These are phyloP conservation scores for Axea sp. DNA, from an alignment of 2,888 invertebrate species.

Conservation along the genomic window DNA sequence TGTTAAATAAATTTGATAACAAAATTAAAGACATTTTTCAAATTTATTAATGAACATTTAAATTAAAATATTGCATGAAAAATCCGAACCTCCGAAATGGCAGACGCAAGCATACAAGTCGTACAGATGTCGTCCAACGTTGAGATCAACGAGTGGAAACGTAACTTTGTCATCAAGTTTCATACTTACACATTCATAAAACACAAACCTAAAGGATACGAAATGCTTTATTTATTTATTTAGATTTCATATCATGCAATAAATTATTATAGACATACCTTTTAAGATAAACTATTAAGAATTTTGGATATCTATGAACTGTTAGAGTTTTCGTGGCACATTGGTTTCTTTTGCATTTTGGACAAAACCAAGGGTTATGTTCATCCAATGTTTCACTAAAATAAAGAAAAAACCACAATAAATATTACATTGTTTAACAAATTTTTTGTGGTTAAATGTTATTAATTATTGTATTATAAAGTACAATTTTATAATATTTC, in stretches of 20 bases:
- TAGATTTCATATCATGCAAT: no score
- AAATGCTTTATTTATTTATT: slow-evolving; percentile 1
- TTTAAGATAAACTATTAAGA: slow-evolving; percentile 84
- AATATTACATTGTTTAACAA: no score
- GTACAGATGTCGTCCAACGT: slow-evolving; percentile 81
- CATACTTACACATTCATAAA: slow-evolving; percentile 82
- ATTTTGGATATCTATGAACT: slow-evolving; percentile 84
- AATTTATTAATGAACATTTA: background rate
- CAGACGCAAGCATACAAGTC: slow-evolving; percentile 84
- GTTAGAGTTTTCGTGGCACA: slow-evolving; percentile 84
- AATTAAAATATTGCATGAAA: background rate
- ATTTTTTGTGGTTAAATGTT: no score
- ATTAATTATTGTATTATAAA: no score
- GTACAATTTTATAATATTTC: no score
- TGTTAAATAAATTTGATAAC: no score
- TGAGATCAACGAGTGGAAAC: slow-evolving; percentile 82
- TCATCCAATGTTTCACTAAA: slow-evolving; percentile 83
- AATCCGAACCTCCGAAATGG: slow-evolving; percentile 82
- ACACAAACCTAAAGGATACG: slow-evolving; percentile 81
- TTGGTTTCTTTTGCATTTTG: slow-evolving; percentile 82
- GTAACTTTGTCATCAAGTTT: slow-evolving; percentile 83
- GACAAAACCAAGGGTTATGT: slow-evolving; percentile 85
- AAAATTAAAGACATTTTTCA: no score
- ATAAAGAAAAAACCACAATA: slow-evolving; percentile 2
- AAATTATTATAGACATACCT: slow-evolving; percentile 72